Evolutionary conservation across 2,888 invertebrate genomes (phyloP), one percentile per base, ranked within the genome.

Genomic region (Drosophila rubida): DNA sequence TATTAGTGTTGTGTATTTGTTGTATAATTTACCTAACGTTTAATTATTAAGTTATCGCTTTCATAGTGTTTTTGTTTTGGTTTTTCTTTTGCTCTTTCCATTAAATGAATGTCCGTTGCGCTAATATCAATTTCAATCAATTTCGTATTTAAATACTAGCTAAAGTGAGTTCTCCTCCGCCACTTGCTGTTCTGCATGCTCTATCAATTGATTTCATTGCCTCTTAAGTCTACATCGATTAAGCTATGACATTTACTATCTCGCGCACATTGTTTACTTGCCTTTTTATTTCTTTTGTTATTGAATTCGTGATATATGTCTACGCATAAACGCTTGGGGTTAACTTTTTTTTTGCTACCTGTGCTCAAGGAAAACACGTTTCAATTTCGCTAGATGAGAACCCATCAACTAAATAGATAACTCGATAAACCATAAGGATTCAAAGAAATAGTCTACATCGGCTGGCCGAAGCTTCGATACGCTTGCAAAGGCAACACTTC

Each of bases 31-130:
- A 69, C 65, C 79, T 84, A 83, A 69, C 55, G 23, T 67, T 50
- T 69, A 48, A 54, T 64, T 41, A 27, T 48, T 69, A 48, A 54
- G 62, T 41, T 32, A 60, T 73, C 16, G 27, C 45, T 41, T 63
- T 69, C 27, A 32, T 53, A 41, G 48, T 25, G 30, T 59, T 46
- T 53, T 45, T 11, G 48, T 35, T 62, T 35, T 58, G 58, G 58
- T 65, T 73, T 32, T 53, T 51, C 23, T 30, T 42, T 59, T 62
- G 68, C 59, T 69, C 32, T 49, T 73, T 87, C 80, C 71, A 80
- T 75, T 80, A 48, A 58, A 75, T 87, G 89, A 86, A 88, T 86
- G 82, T 83, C 87, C 81, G 85, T 87, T 84, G 85, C 81, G 72
- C 78, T 87, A 87, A 89, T 77, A 68, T 85, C 74, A 80, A 89